These are phyloP conservation scores for Pristionchus exspectatus DNA, from an alignment of 2,888 invertebrate species.

Conservation along the genomic window DNA sequence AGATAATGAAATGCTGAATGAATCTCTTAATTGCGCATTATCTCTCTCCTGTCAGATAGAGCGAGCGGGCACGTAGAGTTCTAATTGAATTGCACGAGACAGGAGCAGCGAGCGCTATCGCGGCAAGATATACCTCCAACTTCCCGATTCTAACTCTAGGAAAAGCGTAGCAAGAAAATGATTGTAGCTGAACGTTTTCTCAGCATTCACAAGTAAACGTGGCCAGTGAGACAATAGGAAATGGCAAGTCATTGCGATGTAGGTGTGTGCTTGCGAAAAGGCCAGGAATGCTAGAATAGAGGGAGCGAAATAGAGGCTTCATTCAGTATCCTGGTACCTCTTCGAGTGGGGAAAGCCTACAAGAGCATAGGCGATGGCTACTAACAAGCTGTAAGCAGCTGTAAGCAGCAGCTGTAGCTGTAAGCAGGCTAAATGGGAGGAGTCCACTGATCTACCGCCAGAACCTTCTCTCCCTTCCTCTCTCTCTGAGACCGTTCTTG, in stretches of 20 bases:
- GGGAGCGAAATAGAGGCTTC: background rate
- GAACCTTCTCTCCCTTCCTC: background rate
- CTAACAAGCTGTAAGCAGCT: too few species aligned
- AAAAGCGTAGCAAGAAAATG: background rate
- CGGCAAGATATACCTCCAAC: background rate
- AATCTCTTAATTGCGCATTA: background rate
- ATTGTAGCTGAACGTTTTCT: background rate
- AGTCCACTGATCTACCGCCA: background rate
- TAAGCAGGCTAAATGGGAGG: background rate
- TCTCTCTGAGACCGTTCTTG: background rate
- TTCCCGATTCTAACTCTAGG: background rate
- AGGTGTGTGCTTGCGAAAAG: background rate
- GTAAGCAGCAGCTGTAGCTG: too few species aligned
- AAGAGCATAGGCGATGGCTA: background rate
- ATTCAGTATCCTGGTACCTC: background rate
- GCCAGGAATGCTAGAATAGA: background rate
- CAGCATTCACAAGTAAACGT: background rate
- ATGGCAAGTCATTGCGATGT: background rate
- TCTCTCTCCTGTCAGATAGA: background rate
- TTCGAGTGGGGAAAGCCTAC: constrained; percentile 13
- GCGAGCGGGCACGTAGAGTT: background rate
- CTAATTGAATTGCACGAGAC: constrained; percentile 29
- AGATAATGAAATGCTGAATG: constrained; percentile 48
- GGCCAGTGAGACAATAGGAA: background rate
- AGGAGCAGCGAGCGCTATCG: background rate